phyloP scores from a whole-genome alignment of 1,140 invertebrate genomes.

The Ridgeia piscesae region DNA sequence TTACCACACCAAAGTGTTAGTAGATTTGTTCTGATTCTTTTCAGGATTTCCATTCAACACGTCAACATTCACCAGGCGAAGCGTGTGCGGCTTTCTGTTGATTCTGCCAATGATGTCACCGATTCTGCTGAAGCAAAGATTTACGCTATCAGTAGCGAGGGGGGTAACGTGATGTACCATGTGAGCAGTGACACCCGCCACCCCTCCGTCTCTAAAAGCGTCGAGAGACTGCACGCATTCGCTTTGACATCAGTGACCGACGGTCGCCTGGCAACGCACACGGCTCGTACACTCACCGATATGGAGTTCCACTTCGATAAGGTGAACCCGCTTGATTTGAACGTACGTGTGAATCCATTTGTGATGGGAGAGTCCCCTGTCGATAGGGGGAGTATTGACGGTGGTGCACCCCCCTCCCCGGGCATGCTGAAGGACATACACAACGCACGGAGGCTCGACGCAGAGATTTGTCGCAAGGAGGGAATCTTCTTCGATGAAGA shows the following conservation, averaged over 20 bases:
- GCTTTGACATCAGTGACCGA: conserved; percentile 46
- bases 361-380: conserved; percentile 47
- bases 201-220: conserved; percentile 36
- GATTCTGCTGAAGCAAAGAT: conserved; percentile 67
- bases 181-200: conserved; percentile 57
- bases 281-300: conserved; percentile 38
- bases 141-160: conserved; percentile 82
- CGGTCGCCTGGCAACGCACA: conserved; percentile 26
- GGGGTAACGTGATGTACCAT: conserved; percentile 84
- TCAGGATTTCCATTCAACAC: conserved; percentile 76
- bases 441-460: conserved; percentile 45
- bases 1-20: not conserved
- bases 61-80: conserved; percentile 75
- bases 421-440: conserved; percentile 33
- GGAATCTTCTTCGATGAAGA: conserved; percentile 51
- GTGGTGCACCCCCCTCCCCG: conserved; percentile 32
- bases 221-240: conserved; percentile 47
- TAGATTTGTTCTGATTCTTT: not conserved
- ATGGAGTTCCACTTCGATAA: conserved; percentile 45
- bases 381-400: conserved; percentile 50
- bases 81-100: conserved; percentile 50
- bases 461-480: conserved; percentile 54
- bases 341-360: conserved; percentile 54
- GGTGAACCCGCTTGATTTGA: conserved; percentile 47
- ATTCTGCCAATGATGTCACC: conserved; percentile 31